A percentile compares a stretch with the other conserved stretches of the same genome.
Conservation (phyloP, 2,797 vertebrate genomes). For the Neosilurus mollespiculum region DNA sequence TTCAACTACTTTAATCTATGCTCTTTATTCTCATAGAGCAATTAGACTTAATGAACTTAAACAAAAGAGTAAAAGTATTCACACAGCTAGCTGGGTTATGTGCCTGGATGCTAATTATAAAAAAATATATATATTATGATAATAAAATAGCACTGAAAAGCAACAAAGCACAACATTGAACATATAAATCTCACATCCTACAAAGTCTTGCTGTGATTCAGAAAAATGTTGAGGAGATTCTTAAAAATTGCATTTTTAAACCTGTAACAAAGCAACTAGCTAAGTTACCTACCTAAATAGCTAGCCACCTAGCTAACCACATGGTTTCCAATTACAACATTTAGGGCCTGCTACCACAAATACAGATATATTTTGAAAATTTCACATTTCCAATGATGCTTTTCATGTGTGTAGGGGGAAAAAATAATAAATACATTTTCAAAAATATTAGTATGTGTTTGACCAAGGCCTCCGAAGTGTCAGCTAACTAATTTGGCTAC, state of each 20-base stretch:
- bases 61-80: background rate
- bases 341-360: background rate
- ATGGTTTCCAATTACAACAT: background rate
- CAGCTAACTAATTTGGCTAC: background rate
- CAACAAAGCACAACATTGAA: background rate
- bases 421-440: background rate
- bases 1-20: too few relatives aligned
- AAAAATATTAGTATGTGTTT: background rate
- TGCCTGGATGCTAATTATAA: background rate
- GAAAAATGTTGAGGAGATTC: background rate
- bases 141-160: background rate
- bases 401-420: background rate
- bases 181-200: too few relatives aligned
- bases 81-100: background rate
- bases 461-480: background rate
- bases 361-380: background rate
- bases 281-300: background rate
- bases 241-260: background rate
- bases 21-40: background rate
- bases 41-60: background rate
- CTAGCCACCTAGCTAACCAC: background rate
- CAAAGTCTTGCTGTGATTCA: background rate
- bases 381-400: background rate
- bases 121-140: too few relatives aligned
- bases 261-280: background rate